Percentiles rank a stretch among this genome's conserved stretches.
Conservation (phyloP, 2,113 vertebrate species). For the Larimichthys polyactis region DNA sequence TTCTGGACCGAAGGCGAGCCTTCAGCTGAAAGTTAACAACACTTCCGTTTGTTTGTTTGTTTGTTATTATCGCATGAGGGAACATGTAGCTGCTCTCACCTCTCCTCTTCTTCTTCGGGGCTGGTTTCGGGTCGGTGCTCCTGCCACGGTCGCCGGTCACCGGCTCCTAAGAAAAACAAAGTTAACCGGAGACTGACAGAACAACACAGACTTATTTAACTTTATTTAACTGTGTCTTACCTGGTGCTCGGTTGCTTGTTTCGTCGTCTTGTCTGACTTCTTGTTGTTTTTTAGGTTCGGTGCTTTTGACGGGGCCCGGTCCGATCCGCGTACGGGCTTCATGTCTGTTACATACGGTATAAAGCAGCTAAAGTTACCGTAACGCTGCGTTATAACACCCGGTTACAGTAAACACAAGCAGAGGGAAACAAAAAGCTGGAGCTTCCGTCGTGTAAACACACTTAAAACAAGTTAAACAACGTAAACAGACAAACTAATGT, state of each 20-base stretch:
- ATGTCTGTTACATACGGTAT: conserved; percentile 31
- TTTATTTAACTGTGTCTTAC: conserved; percentile 59
- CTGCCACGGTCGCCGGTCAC: neutral
- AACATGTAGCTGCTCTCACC: conserved; percentile 32
- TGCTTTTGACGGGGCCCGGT: conserved; percentile 52
- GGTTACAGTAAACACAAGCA: neutral
- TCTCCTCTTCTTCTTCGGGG: conserved; percentile 57
- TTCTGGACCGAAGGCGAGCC: conserved; percentile 3
- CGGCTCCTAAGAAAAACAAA: conserved; percentile 5
- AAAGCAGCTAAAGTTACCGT: neutral
- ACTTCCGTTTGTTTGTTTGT: too few species aligned
- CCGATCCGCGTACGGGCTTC: conserved; percentile 77
- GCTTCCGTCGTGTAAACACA: too few species aligned
- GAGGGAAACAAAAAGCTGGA: neutral
- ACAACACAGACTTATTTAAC: too few species aligned
- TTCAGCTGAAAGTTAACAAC: neutral
- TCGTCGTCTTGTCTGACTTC: neutral
- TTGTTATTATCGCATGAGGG: neutral
- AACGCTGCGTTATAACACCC: neutral
- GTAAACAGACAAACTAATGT: neutral
- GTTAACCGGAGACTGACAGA: too few species aligned
- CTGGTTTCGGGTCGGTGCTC: conserved; percentile 2
- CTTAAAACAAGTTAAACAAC: neutral
- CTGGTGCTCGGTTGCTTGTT: neutral
- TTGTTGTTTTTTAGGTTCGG: conserved; percentile 48